phyloP scores from a whole-genome alignment of 2,797 vertebrate species.

The Phaenicophaeus curvirostris region DNA sequence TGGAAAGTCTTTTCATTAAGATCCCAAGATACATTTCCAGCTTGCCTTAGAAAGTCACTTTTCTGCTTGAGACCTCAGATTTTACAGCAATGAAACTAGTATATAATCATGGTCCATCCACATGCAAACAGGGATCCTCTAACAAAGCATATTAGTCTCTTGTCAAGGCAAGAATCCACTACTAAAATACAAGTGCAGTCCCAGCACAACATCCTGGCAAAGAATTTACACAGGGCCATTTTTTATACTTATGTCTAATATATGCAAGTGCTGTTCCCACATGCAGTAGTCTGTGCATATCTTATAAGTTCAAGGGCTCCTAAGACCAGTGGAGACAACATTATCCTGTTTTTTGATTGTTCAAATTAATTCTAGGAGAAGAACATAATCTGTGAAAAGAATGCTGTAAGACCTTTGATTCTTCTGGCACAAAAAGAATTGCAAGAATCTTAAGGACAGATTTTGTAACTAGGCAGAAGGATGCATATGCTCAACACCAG shows the following conservation, averaged over 20 bases:
- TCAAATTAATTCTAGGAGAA: not conserved
- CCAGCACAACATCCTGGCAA: not conserved
- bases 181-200: not conserved
- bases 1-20: not conserved
- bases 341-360: not conserved
- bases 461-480: not conserved
- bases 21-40: not conserved
- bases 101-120: no score
- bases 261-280: not conserved
- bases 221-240: not conserved
- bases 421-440: not conserved
- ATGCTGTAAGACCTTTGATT: not conserved
- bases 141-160: not conserved
- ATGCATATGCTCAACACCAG: not conserved
- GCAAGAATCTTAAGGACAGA: not conserved
- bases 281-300: not conserved
- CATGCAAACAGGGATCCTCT: not conserved
- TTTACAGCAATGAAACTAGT: not conserved
- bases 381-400: not conserved
- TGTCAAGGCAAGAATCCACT: not conserved
- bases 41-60: not conserved
- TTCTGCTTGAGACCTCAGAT: no score
- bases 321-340: not conserved
- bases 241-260: not conserved
- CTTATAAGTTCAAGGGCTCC: not conserved